Evolutionary conservation across 2,888 invertebrate species (phyloP).

Genomic region (Spilosoma lubricipeda): DNA sequence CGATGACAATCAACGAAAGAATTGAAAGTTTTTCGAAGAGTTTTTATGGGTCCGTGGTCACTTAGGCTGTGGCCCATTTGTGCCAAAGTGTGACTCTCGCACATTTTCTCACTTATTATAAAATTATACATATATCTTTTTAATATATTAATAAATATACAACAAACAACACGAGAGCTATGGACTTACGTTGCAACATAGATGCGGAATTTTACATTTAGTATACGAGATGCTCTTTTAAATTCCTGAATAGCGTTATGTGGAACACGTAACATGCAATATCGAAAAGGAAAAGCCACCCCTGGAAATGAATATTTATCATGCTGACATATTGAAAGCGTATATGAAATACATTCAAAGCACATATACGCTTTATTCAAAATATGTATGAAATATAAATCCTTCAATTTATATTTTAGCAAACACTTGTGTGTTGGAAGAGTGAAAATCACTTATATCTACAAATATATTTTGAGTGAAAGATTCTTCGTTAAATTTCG

Average conservation of each 20-base stretch:
- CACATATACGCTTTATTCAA: not conserved
- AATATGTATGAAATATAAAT: constrained; percentile 13
- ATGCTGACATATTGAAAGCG: not conserved
- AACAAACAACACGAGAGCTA: not conserved
- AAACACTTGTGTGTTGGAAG: not conserved
- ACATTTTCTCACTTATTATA: too few relatives aligned
- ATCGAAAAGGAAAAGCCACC: not conserved
- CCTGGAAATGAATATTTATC: constrained; percentile 9
- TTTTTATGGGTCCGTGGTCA: too few relatives aligned
- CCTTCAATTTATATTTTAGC: constrained; percentile 7
- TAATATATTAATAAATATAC: not conserved
- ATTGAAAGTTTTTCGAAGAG: too few relatives aligned
- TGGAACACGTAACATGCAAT: constrained; percentile 6
- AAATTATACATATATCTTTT: too few relatives aligned
- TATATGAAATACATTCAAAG: not conserved
- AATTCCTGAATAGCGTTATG: not conserved
- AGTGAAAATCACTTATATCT: not conserved
- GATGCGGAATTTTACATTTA: not conserved
- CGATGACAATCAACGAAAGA: too few relatives aligned
- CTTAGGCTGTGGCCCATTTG: too few relatives aligned
- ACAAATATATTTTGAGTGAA: not conserved
- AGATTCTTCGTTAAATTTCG: not conserved
- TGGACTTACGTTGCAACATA: not conserved
- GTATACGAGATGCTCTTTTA: not conserved
- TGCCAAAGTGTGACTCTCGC: too few relatives aligned